Percentiles rank a stretch among this genome's conserved stretches.
Evolutionary conservation across 2,113 vertebrate genomes (phyloP).

Genomic region (Carassius carassius): DNA sequence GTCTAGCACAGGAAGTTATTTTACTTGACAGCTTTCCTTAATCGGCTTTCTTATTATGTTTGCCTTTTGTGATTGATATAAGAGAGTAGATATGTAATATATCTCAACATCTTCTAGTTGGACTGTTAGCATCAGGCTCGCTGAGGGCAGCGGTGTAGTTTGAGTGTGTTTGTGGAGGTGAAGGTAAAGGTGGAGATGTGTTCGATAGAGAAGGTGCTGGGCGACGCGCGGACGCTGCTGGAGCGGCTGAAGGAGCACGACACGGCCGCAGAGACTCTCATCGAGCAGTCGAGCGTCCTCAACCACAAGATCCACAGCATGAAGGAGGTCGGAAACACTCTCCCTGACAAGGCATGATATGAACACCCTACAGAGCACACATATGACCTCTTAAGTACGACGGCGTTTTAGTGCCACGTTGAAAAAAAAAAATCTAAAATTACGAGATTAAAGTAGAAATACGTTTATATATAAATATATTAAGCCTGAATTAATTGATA

Average conservation of each 20-base stretch:
- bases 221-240: slow-evolving; percentile 87
- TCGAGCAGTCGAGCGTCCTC: slow-evolving; percentile 90
- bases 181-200: slow-evolving; percentile 80
- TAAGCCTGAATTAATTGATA: too few relatives aligned
- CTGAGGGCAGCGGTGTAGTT: neutral
- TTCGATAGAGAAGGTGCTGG: slow-evolving; percentile 91
- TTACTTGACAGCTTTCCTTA: neutral
- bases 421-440: too few relatives aligned
- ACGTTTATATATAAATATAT: too few relatives aligned
- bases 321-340: slow-evolving; percentile 85
- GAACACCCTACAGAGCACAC: neutral
- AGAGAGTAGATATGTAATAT: neutral
- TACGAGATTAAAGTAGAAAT: too few relatives aligned
- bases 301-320: slow-evolving; percentile 86
- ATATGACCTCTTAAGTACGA: neutral
- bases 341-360: slow-evolving; percentile 83
- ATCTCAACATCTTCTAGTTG: neutral
- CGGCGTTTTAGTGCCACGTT: too few relatives aligned
- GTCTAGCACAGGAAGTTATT: slow-evolving; percentile 15
- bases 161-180: neutral
- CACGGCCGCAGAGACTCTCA: slow-evolving; percentile 89
- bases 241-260: slow-evolving; percentile 94
- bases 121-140: neutral
- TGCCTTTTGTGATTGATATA: neutral
- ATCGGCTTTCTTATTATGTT: neutral